phyloP scores from a whole-genome alignment of 2,113 vertebrate genomes.

The Prionailurus bengalensis region DNA sequence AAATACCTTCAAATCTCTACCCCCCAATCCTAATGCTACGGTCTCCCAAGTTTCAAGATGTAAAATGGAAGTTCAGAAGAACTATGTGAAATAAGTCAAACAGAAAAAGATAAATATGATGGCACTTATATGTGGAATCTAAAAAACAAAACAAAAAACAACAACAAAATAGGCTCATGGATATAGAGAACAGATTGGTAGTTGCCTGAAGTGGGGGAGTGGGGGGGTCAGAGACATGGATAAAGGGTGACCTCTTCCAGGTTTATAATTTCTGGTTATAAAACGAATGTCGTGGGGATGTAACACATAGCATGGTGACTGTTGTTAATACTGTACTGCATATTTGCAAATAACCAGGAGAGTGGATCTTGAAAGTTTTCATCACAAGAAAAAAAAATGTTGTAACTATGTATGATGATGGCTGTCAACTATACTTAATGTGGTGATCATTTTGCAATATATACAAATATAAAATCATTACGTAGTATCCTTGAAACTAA shows the following conservation, averaged over 20 bases:
- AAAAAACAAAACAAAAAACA: constrained; percentile 22
- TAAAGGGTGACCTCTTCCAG: not conserved
- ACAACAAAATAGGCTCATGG: not conserved
- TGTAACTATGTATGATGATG: not conserved
- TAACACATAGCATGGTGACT: not conserved
- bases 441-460: not conserved
- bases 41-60: constrained; percentile 2
- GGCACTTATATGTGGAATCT: not conserved
- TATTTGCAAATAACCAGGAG: not conserved
- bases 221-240: not conserved
- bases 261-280: not conserved
- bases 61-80: not conserved
- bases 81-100: not conserved
- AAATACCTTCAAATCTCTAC: not conserved
- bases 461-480: not conserved
- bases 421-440: not conserved
- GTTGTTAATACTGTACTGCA: not conserved
- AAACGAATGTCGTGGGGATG: not conserved
- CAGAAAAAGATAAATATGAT: not conserved
- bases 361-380: not conserved
- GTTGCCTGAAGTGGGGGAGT: not conserved
- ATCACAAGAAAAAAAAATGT: constrained; percentile 3
- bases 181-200: not conserved
- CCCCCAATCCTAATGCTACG: not conserved
- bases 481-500: not conserved